Percentiles rank a stretch among this genome's conserved stretches.
Conservation (phyloP, 2,888 invertebrate genomes). For the Colostygia pectinataria region DNA sequence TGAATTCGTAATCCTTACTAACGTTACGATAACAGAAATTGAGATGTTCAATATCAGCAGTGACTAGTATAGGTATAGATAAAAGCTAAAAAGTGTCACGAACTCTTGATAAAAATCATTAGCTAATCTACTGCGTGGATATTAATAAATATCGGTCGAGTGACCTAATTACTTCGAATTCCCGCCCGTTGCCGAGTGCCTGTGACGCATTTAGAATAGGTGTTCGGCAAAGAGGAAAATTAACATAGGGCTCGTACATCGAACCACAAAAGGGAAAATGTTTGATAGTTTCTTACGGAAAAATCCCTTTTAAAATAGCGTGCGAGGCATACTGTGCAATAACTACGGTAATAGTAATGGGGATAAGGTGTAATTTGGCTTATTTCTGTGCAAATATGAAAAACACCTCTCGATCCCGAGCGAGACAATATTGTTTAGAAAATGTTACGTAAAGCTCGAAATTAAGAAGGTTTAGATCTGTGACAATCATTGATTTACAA, state of each 20-base stretch:
- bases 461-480: no score
- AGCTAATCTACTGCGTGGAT: slow-evolving; percentile 21
- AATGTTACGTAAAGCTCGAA: no score
- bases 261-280: no score
- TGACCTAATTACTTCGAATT: slow-evolving; percentile 50
- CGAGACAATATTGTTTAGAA: no score
- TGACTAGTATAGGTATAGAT: background rate
- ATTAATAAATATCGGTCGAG: slow-evolving; percentile 46
- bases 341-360: no score
- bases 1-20: background rate
- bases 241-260: background rate
- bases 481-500: no score
- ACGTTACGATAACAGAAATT: slow-evolving; percentile 13
- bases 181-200: slow-evolving; percentile 36
- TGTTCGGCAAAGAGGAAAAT: slow-evolving; percentile 9
- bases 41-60: slow-evolving; percentile 7
- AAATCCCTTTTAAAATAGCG: no score
- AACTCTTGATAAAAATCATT: slow-evolving; percentile 18
- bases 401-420: no score
- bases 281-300: no score
- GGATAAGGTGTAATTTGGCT: no score
- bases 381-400: no score
- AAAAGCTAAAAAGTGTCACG: background rate
- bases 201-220: slow-evolving; percentile 36
- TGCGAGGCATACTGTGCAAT: no score